phyloP scores from a whole-genome alignment of 1,140 invertebrate species.

The Tetramorium parvispinum region DNA sequence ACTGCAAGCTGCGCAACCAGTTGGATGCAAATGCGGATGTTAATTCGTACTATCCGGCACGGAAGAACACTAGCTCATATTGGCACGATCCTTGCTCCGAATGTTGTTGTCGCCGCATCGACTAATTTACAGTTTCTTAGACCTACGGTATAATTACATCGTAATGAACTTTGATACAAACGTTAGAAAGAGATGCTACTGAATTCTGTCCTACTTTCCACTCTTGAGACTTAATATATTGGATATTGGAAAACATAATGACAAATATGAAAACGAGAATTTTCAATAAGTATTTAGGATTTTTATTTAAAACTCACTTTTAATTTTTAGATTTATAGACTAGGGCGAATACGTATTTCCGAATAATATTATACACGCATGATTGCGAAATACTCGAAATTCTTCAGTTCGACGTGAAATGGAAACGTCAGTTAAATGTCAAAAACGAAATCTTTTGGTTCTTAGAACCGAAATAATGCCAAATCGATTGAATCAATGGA shows the following conservation, averaged over 20 bases:
- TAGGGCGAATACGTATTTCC: background rate
- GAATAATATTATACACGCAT: background rate
- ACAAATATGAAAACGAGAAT: background rate
- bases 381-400: slow-evolving; percentile 11
- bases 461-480: slow-evolving; percentile 20
- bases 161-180: background rate
- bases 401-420: slow-evolving; percentile 40
- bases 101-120: background rate
- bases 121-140: slow-evolving; percentile 42
- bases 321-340: background rate
- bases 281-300: background rate
- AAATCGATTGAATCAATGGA: background rate
- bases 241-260: background rate
- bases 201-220: background rate
- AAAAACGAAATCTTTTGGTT: slow-evolving; percentile 11
- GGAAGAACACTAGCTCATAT: slow-evolving; percentile 51
- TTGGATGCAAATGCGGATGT: slow-evolving; percentile 55
- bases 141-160: background rate
- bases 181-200: background rate
- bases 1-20: slow-evolving; percentile 40
- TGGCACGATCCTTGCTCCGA: slow-evolving; percentile 33
- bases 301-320: background rate
- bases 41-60: slow-evolving; percentile 50
- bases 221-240: background rate
- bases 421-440: slow-evolving; percentile 52